phyloP scores from a whole-genome alignment of 2,888 invertebrate genomes.

The Drosophila eohydei region DNA sequence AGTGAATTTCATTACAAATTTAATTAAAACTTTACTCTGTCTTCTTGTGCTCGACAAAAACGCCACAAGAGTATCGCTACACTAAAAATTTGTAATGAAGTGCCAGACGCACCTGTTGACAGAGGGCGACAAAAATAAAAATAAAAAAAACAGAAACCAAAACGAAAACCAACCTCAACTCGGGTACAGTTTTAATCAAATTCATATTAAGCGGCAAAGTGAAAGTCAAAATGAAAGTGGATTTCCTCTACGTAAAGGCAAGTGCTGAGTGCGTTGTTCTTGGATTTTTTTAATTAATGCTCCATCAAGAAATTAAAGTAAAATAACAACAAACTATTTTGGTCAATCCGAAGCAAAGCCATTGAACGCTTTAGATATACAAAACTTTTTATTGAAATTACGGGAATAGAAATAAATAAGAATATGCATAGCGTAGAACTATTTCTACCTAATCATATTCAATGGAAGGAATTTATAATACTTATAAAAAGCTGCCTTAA shows the following conservation, averaged over 20 bases:
- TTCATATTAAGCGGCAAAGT: conserved; percentile 36
- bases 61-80: conserved; percentile 6
- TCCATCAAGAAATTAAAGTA: not conserved
- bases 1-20: conserved; percentile 69
- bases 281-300: conserved; percentile 34
- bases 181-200: conserved; percentile 62
- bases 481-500: not conserved
- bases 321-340: conserved; percentile 9
- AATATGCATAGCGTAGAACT: not conserved
- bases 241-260: not conserved
- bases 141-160: conserved; percentile 24
- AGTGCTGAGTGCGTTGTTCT: not conserved
- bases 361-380: conserved; percentile 45
- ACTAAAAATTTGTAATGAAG: conserved; percentile 62
- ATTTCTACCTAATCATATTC: not conserved
- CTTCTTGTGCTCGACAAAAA: conserved; percentile 28
- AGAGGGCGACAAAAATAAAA: conserved; percentile 31
- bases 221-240: conserved; percentile 17
- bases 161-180: conserved; percentile 34
- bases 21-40: conserved; percentile 69
- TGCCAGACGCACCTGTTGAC: conserved; percentile 75
- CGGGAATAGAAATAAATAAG: not conserved
- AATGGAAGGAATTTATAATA: not conserved
- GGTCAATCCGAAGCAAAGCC: conserved; percentile 16
- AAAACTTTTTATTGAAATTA: not conserved